Conservation (phyloP, 2,113 vertebrate species). For the Rutilus rutilus region DNA sequence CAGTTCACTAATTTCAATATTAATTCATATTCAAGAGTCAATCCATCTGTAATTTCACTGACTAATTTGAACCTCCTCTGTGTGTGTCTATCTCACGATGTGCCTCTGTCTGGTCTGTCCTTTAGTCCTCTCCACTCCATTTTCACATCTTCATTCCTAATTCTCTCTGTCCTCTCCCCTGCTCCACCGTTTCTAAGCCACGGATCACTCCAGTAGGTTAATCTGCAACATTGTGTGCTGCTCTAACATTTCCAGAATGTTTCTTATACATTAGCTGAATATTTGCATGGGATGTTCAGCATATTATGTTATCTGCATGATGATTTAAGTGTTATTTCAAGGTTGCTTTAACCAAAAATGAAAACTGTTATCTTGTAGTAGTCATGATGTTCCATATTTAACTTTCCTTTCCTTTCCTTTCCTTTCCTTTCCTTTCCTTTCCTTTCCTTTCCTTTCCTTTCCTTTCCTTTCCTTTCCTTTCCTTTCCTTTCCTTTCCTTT, state of each 20-base stretch:
- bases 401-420: background rate
- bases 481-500: too few relatives aligned
- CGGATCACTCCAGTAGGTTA: conserved; percentile 40
- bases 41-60: conserved; percentile 29
- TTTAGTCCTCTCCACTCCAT: conserved; percentile 28
- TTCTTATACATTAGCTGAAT: background rate
- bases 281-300: conserved; percentile 3
- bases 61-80: conserved; percentile 21
- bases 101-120: background rate
- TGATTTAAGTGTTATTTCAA: background rate
- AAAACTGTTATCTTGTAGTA: background rate
- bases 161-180: conserved; percentile 4
- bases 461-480: too few relatives aligned
- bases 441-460: too few relatives aligned
- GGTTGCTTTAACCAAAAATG: background rate
- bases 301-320: background rate
- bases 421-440: too few relatives aligned
- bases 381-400: background rate
- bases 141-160: conserved; percentile 32
- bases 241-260: background rate
- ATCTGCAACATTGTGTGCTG: conserved; percentile 29
- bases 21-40: background rate
- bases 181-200: conserved; percentile 13
- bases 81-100: conserved; percentile 6
- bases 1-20: background rate